These are phyloP conservation scores for Lepisosteus oculatus DNA, from an alignment of 2,113 vertebrate species.

Conservation along the genomic window DNA sequence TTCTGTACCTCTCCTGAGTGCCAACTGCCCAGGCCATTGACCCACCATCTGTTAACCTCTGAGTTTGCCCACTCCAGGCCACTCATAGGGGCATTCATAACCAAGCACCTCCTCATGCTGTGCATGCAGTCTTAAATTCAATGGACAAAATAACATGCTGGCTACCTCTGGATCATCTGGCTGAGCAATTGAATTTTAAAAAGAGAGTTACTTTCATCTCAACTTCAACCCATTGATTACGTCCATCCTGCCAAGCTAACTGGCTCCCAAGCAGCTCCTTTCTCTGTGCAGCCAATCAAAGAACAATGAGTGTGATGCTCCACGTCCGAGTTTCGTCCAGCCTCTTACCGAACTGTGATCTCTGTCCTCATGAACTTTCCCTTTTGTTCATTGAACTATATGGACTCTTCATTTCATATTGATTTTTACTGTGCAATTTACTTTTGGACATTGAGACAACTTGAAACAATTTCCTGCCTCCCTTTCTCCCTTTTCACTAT, in stretches of 20 bases:
- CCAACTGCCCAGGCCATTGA: conserved; percentile 87
- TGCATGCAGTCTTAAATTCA: conserved; percentile 90
- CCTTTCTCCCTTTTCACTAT: conserved; percentile 72
- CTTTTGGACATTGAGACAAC: conserved; percentile 83
- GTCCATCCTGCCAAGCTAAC: conserved; percentile 85
- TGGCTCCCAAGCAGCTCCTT: conserved; percentile 85
- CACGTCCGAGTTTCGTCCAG: conserved; percentile 87
- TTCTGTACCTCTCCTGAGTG: conserved; percentile 87
- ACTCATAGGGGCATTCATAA: conserved; percentile 82
- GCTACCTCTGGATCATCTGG: conserved; percentile 89
- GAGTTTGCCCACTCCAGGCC: conserved; percentile 86
- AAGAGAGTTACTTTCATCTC: conserved; percentile 89
- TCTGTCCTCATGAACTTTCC: conserved; percentile 85
- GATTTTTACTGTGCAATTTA: conserved; percentile 84
- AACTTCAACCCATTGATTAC: conserved; percentile 89
- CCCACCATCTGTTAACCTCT: conserved; percentile 86
- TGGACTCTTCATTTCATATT: conserved; percentile 89
- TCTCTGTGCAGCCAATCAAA: conserved; percentile 85
- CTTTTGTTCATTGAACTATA: conserved; percentile 89
- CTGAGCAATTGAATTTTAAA: conserved; percentile 87
- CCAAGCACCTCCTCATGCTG: conserved; percentile 87
- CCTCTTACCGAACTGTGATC: conserved; percentile 90
- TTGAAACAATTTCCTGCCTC: conserved; percentile 81
- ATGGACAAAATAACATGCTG: conserved; percentile 83
- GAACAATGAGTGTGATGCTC: conserved; percentile 87